Evolutionary conservation across 2,888 invertebrate genomes (phyloP), one percentile per base, ranked within the genome.

Genomic region (Chromoteleia sp.): DNA sequence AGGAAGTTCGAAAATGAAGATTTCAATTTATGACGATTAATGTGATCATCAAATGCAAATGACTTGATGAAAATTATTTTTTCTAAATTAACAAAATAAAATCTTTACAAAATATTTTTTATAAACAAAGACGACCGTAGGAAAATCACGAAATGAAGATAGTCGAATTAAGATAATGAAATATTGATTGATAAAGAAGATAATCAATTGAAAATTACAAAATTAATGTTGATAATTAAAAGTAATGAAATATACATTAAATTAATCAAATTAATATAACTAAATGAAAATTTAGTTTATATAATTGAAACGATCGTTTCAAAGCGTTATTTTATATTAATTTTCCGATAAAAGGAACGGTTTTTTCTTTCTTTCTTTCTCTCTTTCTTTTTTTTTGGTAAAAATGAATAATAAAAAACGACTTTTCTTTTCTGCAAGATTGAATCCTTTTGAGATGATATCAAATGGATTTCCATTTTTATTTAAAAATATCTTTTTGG

Each of bases 401-500:
- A 29, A 36, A 70, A 19, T 33, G 61, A 50, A 71, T 61, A 71
- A 71, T 61, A 71, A 73, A 73, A 14, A 52, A 17, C 29, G 59
- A 41, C 52, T 61, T 52, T 61, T 19, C 73, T 63, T 73, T 73
- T 54, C 61, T 30, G 54, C 15, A 43, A 73, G 73, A 73, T 41
- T 54, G 54, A 63, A 73, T 61, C 36, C 73, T 63, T 73, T 54
- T 54, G 45, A 61, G 33, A 43, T 21, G 54, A 43, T 43, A 74
- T 65, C 74, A 65, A 65, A 45, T 61, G 63, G 63, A 63, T 74
- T 63, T 43, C 36, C 63, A 74, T 54, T 63, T 74, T 74, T 65
- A 74, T 74, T 56, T 56, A 63, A 74, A 73, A 74, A 63, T 52
- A 61, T 61, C 71, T 71, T 71, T 71, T 71, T 71, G 59, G 71